phyloP scores from a whole-genome alignment of 2,113 vertebrate species.

The Lagenorhynchus albirostris region DNA sequence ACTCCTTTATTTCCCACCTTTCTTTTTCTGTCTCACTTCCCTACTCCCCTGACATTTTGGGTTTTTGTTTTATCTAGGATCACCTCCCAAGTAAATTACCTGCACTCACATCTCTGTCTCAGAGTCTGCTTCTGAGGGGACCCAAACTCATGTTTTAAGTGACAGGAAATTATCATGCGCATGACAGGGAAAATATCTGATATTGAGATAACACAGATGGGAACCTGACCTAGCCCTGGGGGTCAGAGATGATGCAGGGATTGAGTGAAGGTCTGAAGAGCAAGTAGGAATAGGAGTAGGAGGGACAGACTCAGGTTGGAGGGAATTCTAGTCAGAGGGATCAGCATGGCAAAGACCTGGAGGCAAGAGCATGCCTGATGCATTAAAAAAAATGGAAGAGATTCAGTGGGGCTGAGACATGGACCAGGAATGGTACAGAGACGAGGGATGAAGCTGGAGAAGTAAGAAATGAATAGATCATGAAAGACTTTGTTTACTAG shows the following conservation, averaged over 20 bases:
- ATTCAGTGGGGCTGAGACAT: not conserved
- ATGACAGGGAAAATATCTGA: not conserved
- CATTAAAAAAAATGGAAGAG: not conserved
- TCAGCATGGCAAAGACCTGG: not conserved
- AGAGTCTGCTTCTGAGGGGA: not conserved
- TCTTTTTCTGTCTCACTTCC: not conserved
- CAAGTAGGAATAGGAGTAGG: no score
- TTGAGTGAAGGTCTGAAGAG: not conserved
- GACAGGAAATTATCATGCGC: not conserved
- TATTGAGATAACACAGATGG: not conserved
- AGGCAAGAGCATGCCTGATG: not conserved
- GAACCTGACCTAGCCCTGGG: not conserved
- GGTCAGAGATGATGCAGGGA: not conserved
- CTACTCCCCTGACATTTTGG: not conserved
- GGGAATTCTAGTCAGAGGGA: not conserved
- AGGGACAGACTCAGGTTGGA: not conserved
- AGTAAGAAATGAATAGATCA: not conserved
- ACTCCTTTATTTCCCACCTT: not conserved
- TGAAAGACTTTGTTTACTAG: not conserved
- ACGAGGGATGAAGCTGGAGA: not conserved
- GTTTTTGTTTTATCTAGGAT: not conserved
- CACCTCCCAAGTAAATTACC: not conserved
- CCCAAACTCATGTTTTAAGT: not conserved
- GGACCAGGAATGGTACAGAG: not conserved
- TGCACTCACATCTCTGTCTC: not conserved